These are phyloP conservation scores for Ophioderma brevispina DNA, from an alignment of 35 echinoderm and acorn worm genomes.

Conservation along the genomic window DNA sequence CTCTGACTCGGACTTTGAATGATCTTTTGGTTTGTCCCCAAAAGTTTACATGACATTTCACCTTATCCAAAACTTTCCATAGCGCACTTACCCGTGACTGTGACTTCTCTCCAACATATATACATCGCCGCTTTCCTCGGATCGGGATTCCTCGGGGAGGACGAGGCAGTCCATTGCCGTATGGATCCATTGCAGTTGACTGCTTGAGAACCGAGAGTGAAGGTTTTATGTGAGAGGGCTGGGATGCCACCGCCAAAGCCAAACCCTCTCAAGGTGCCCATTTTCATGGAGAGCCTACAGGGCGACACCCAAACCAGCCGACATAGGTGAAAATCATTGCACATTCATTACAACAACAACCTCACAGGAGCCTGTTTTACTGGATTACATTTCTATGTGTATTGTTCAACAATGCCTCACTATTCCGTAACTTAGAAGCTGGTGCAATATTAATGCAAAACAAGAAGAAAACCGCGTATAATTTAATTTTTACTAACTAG, in stretches of 20 bases:
- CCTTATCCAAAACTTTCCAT: too few species aligned
- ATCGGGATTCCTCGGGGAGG: constrained; percentile 57
- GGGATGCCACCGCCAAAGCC: constrained; percentile 13
- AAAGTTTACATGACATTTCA: too few species aligned
- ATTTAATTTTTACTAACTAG: too few species aligned
- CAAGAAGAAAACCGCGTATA: too few species aligned
- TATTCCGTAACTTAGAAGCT: too few species aligned
- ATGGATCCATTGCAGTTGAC: constrained; percentile 74
- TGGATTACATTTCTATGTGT: too few species aligned
- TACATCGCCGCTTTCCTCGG: constrained; percentile 93
- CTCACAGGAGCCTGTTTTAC: too few species aligned
- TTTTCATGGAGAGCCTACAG: background rate
- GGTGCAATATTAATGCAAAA: too few species aligned
- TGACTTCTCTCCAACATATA: constrained; percentile 98
- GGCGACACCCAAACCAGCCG: constrained; percentile 16
- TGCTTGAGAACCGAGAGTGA: constrained; percentile 67
- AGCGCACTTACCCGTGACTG: constrained; percentile 78
- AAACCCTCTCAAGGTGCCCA: constrained; percentile 30
- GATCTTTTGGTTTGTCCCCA: too few species aligned
- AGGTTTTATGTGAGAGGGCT: constrained; percentile 41
- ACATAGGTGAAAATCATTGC: background rate
- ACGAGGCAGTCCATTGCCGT: constrained; percentile 74
- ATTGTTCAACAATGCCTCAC: too few species aligned
- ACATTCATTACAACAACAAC: too few species aligned
- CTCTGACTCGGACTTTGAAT: too few species aligned